A percentile compares a stretch with the other conserved stretches of the same genome.
Evolutionary conservation across 1,140 invertebrate species (phyloP).

Genomic region (Chironomus tepperi): DNA sequence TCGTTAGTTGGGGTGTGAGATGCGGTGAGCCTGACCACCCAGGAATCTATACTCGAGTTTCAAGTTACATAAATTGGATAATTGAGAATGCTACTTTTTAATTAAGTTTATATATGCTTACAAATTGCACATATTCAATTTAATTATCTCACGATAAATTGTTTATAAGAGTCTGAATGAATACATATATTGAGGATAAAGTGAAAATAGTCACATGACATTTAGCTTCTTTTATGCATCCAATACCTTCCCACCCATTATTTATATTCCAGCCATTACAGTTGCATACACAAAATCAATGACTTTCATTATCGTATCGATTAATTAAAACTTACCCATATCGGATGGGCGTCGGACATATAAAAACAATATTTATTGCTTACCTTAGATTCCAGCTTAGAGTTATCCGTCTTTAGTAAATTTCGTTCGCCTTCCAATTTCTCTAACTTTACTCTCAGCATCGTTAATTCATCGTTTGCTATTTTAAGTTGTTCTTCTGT

Average conservation of each 20-base stretch:
- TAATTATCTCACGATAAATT: not conserved
- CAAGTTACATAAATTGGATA: constrained; percentile 64
- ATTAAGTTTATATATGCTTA: constrained; percentile 24
- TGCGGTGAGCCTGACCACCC: constrained; percentile 59
- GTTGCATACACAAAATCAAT: not conserved
- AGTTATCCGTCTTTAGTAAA: constrained; percentile 77
- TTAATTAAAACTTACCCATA: constrained; percentile 7
- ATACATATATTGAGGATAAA: too few species aligned
- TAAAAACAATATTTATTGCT: constrained; percentile 34
- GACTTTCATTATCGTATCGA: not conserved
- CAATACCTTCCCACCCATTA: too few species aligned
- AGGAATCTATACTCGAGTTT: constrained; percentile 63
- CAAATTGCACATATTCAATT: not conserved
- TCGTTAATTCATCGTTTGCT: constrained; percentile 72
- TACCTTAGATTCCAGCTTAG: constrained; percentile 84
- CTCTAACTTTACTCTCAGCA: constrained; percentile 70
- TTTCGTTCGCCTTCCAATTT: constrained; percentile 77
- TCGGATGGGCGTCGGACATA: not conserved
- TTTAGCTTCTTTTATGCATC: too few species aligned
- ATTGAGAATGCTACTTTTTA: constrained; percentile 51
- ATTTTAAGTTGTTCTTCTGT: constrained; percentile 79
- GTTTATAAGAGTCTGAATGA: too few species aligned
- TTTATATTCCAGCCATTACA: not conserved
- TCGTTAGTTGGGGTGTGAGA: constrained; percentile 70
- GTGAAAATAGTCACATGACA: too few species aligned